These are phyloP conservation scores for Drosophila lutescens DNA, from an alignment of 2,888 invertebrate genomes.

Conservation along the genomic window DNA sequence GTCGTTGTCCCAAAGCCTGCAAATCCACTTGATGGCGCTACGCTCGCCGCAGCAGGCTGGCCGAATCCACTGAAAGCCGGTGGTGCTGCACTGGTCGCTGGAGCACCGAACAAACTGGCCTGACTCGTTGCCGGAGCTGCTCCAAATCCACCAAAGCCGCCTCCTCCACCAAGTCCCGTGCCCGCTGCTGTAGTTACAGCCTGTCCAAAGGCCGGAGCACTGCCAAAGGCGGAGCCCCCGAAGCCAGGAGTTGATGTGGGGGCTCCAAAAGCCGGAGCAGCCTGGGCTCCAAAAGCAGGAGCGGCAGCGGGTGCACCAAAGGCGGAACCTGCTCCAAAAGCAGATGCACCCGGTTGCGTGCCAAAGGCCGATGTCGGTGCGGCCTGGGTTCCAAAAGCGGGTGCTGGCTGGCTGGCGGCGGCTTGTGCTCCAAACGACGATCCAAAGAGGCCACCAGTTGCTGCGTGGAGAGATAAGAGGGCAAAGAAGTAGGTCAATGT, in stretches of 20 bases:
- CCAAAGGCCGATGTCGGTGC: constrained; percentile 65
- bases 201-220: constrained; percentile 60
- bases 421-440: constrained; percentile 77
- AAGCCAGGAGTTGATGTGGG: constrained; percentile 48
- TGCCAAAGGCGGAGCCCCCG: constrained; percentile 57
- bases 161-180: constrained; percentile 73
- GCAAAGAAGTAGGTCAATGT: constrained; percentile 47
- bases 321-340: constrained; percentile 60
- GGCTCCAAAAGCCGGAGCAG: constrained; percentile 64
- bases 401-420: constrained; percentile 35
- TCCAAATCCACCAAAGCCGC: constrained; percentile 84
- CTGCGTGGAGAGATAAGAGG: constrained; percentile 49
- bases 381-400: constrained; percentile 44
- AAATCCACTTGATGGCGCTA: constrained; percentile 62
- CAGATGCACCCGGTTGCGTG: constrained; percentile 31
- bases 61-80: constrained; percentile 85
- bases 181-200: constrained; percentile 69
- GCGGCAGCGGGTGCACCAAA: constrained; percentile 28
- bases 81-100: constrained; percentile 77
- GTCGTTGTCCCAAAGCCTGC: constrained; percentile 82
- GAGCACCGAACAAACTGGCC: constrained; percentile 83
- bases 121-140: constrained; percentile 71
- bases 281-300: constrained; percentile 64
- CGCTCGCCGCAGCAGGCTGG: constrained; percentile 55
- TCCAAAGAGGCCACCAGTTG: constrained; percentile 79